Base-by-base conservation (phyloP, 2,113 vertebrate species). In the Deroptyus accipitrinus region DNA sequence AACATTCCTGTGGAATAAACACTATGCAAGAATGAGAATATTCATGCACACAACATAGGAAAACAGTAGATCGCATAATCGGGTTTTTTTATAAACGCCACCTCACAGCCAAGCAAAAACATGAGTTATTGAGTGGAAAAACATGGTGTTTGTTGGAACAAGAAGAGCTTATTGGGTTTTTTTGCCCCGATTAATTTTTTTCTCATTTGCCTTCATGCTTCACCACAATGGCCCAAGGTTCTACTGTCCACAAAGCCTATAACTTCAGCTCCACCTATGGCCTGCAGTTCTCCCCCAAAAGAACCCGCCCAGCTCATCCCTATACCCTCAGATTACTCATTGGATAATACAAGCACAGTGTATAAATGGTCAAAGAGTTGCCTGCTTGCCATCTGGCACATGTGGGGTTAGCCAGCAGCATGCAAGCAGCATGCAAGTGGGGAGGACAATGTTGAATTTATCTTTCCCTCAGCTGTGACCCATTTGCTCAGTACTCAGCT, bases 371-470 rank as follows among this genome's bases (percentile, higher is more conserved):
- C 13, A 2, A 6, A 33, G 52, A 19, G 12, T 9, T 28, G 44
- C 39, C 1, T 5, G 24, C 17, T 7, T 9, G 7, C 33, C 8
- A 17, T 7, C 44, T 33, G 54, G 54, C 61, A 22, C 1, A 0
- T 0, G 5, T 2, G 14, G 39, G 46, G 10, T 10, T 8, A 24
- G 41, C 66, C 24, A 39, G 72, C 46, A 30, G n/a, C 59, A 19
- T 1, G 1, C 18, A 46, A 46, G 19, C 44, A 19, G 42, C 16
- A 42, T 44, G 44, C 31, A 3, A 25, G 57, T 2, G 0, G 13
- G 31, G 54, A 30, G 0, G 0, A 3, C 18, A 28, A 7, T 3
- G 19, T 7, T 10, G 82, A 52, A 59, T 14, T 33, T 1, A 5
- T 19, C 19, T 25, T 7, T 42, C 49, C 27, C 27, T n/a, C n/a